Conservation (phyloP, 1,140 invertebrate genomes). For the Saccostrea cuccullata region DNA sequence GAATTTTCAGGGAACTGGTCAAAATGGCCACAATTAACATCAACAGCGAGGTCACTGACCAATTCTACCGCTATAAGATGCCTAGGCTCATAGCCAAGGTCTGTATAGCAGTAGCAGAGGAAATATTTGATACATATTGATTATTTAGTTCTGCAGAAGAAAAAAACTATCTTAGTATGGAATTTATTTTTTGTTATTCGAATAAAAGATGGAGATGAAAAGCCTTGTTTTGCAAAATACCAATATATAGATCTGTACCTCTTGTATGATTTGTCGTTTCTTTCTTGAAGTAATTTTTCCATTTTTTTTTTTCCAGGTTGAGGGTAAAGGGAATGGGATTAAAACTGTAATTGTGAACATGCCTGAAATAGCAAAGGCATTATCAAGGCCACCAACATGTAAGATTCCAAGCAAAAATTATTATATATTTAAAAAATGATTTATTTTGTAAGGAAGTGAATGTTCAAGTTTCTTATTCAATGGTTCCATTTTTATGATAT, state of each 20-base stretch:
- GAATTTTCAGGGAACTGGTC: slow-evolving; percentile 55
- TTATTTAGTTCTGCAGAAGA: background rate
- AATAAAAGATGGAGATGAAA: too few relatives aligned
- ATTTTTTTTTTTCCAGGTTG: slow-evolving; percentile 76
- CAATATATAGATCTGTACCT: too few relatives aligned
- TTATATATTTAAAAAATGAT: too few relatives aligned
- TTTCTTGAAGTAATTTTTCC: background rate
- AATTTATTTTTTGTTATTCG: background rate
- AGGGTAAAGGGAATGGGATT: slow-evolving; percentile 98
- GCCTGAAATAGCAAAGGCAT: slow-evolving; percentile 98
- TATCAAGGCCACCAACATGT: slow-evolving; percentile 97
- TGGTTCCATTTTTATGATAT: too few relatives aligned
- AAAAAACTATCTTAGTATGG: background rate
- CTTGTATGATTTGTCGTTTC: too few relatives aligned
- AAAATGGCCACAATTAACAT: slow-evolving; percentile 80
- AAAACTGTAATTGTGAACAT: slow-evolving; percentile 99
- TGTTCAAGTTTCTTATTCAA: too few relatives aligned
- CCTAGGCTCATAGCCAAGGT: slow-evolving; percentile 96
- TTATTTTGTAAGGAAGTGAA: too few relatives aligned
- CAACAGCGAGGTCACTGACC: slow-evolving; percentile 97
- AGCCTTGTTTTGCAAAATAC: too few relatives aligned
- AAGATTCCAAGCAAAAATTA: slow-evolving; percentile 76
- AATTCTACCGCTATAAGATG: slow-evolving; percentile 99
- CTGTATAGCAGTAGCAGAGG: background rate
- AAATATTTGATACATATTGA: background rate